Conservation (phyloP, 1,140 invertebrate genomes). For the Drosophila elegans region DNA sequence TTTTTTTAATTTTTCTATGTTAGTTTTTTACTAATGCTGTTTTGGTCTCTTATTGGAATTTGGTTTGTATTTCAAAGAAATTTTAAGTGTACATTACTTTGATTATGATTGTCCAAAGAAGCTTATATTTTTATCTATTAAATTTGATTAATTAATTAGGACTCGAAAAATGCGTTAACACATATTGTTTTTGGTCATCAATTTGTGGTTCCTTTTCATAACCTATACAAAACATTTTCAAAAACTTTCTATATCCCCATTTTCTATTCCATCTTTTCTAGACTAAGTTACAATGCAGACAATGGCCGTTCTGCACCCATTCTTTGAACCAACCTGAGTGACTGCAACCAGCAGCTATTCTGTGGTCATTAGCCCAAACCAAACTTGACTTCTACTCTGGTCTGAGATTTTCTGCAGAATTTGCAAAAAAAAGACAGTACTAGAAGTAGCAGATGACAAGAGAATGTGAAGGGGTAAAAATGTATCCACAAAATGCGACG, state of each 20-base stretch:
- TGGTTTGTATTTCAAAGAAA: too few relatives aligned
- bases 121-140: not conserved
- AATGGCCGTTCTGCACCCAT: conserved; percentile 20
- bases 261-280: not conserved
- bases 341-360: conserved; percentile 77
- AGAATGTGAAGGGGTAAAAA: conserved; percentile 40
- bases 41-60: too few relatives aligned
- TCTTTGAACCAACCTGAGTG: conserved; percentile 35
- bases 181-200: not conserved
- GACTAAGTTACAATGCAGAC: conserved; percentile 20
- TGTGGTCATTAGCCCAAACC: conserved; percentile 81
- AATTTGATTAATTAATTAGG: not conserved
- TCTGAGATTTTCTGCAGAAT: conserved; percentile 73
- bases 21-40: too few relatives aligned
- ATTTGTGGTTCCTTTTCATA: conserved; percentile 8
- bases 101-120: not conserved
- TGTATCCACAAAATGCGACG: conserved; percentile 73
- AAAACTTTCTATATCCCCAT: not conserved
- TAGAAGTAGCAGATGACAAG: conserved; percentile 16
- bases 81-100: too few relatives aligned
- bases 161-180: not conserved
- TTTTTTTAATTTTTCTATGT: too few relatives aligned
- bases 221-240: conserved; percentile 8
- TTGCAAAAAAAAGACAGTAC: conserved; percentile 50
- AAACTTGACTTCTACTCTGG: conserved; percentile 71